Base-by-base conservation (phyloP, 2,113 vertebrate species). In the Corythornis cristatus region DNA sequence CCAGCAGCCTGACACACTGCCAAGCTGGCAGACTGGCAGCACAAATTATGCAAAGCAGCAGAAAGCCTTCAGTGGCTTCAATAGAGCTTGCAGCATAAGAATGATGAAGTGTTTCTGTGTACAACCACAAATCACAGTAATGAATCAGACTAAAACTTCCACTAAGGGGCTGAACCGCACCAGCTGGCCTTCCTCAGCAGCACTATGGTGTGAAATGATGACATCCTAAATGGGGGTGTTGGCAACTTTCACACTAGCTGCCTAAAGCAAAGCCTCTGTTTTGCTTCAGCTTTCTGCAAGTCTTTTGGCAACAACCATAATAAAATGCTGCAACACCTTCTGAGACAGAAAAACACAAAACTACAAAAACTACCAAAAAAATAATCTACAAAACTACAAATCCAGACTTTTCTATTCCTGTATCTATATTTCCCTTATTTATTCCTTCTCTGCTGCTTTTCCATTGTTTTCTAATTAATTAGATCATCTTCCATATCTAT, bases 91-190 rank as follows among this genome's bases (percentile, higher is more conserved):
- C 90, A 93, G 74, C 79, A 60, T 67, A 97, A 96, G 89, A 97
- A 97, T 97, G 97, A 98, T 97, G 95, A 97, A 97, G 95, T 96
- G 91, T 92, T 97, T 97, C 95, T 96, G 66, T 82, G 96, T 86
- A 96, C 95, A 97, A 95, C 86, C 95, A 97, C 95, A 97, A 95
- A 96, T 96, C 96, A 97, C 95, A 96, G 90, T 97, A 98, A 97
- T 97, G 95, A 97, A 97, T 97, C 93, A 96, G 96, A 96, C 89
- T 90, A 95, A 97, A 97, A 97, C 93, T 96, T 97, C 95, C 96
- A 97, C 91, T 94, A 95, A 94, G 95, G 82, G 93, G 96, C 93
- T 93, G 93, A 89, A 97, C 90, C 85, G 89, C 92, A 95, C 93
- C 97, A 98, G 96, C 96, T 97, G 97, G 95, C 91, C 94, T 95